phyloP scores from a whole-genome alignment of 2,797 vertebrate species.

The Columba guinea region DNA sequence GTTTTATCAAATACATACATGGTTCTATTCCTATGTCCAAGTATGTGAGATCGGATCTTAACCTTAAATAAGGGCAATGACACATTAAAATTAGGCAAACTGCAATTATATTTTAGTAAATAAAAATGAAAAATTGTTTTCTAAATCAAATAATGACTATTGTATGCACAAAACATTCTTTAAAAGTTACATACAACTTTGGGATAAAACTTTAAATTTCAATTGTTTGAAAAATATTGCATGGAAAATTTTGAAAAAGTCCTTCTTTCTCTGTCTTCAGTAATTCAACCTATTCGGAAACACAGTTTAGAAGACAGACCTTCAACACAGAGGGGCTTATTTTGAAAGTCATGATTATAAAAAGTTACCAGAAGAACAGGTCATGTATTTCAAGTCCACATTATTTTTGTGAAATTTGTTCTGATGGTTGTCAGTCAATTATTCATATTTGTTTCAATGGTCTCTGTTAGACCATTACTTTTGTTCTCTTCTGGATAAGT shows the following conservation, averaged over 20 bases:
- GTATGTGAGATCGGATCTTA: neutral
- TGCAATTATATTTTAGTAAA: neutral
- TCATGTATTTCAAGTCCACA: neutral
- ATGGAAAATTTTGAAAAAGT: conserved; percentile 6
- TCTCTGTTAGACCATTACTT: conserved; percentile 70
- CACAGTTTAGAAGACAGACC: neutral
- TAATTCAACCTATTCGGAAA: conserved; percentile 10
- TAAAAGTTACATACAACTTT: neutral
- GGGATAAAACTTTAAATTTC: neutral
- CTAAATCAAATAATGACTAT: neutral
- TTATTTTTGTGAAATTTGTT: neutral
- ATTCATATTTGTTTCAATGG: neutral
- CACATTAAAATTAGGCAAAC: neutral
- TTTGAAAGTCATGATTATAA: neutral
- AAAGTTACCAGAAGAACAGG: neutral
- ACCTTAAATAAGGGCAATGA: neutral
- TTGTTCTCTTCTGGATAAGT: conserved; percentile 51
- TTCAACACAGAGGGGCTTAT: neutral
- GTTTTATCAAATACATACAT: neutral
- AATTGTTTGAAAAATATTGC: neutral
- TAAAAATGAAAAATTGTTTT: neutral
- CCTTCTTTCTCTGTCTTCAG: neutral
- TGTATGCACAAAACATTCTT: neutral
- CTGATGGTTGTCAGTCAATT: neutral
- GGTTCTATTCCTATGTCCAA: neutral